Base-by-base conservation (phyloP, 2,888 invertebrate genomes). In the Sinhomidia bicolor region DNA sequence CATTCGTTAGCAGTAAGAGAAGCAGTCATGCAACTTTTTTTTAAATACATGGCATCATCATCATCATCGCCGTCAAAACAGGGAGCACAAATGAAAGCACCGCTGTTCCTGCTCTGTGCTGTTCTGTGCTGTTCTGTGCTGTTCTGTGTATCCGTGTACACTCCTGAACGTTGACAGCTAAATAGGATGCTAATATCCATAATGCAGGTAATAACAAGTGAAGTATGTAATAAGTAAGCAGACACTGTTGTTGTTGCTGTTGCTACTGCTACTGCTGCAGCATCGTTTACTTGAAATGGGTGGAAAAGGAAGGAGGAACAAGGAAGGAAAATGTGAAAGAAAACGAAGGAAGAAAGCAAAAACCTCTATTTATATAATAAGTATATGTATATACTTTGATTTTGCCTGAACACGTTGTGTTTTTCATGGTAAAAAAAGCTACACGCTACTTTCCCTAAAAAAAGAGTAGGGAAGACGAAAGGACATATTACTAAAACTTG, bases 131-230 rank as follows among this genome's bases (percentile, higher is more conserved):
- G n/a, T n/a, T n/a, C 0, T 57, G 17, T 51, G 57, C 9, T 1
- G n/a, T 17, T 54, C 20, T 51, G 10, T 51, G 54, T 57, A 23
- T 57, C 23, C 12, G 0, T 60, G 23, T 68, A 20, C 57, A 41
- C 84, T 12, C 41, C 60, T 74, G 41, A 44, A 76, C 62, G 79
- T 79, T 85, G 85, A 85, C 85, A 85, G 79, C 78, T 79, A 68
- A 78, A 54, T 79, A 68, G 54, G 68, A 79, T 79, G 85, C 79
- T 85, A 85, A 85, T 78, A 85, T 79, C 85, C 54, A 57, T 85
- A 85, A 85, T 85, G 68, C 26, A 65, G 79, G 68, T 60, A 85
- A 79, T 85, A 85, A 85, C 68, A 51, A 79, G 85, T 79, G 51
- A 79, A 85, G 68, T 79, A 65, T 10, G 79, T 68, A 79, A 54